phyloP scores from a whole-genome alignment of 1,140 invertebrate genomes.

The Cydia strobilella region DNA sequence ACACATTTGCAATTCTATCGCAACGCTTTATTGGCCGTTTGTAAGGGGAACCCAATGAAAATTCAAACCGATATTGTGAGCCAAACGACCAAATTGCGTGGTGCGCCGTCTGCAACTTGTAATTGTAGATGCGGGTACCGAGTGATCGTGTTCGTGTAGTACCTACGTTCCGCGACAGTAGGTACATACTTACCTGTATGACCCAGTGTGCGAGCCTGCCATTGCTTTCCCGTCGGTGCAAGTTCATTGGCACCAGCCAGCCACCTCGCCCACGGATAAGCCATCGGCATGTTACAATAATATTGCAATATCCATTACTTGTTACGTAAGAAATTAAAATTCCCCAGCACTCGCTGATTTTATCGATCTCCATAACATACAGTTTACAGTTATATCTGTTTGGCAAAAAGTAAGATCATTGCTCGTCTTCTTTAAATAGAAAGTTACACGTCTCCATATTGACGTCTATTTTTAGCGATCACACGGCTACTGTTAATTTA shows the following conservation, averaged over 20 bases:
- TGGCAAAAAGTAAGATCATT: slow-evolving; percentile 11
- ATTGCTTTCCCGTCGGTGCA: slow-evolving; percentile 65
- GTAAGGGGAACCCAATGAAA: slow-evolving; percentile 47
- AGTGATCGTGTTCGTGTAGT: slow-evolving; percentile 46
- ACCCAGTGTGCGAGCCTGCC: slow-evolving; percentile 63
- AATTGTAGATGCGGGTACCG: slow-evolving; percentile 45
- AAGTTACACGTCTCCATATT: slow-evolving; percentile 63
- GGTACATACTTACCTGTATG: slow-evolving; percentile 49
- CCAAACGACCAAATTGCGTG: slow-evolving; percentile 47
- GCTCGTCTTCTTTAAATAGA: slow-evolving; percentile 59
- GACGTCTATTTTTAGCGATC: slow-evolving; percentile 57
- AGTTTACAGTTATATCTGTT: slow-evolving; percentile 1
- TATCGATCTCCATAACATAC: not conserved
- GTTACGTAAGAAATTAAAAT: slow-evolving; percentile 20
- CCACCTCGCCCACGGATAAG: slow-evolving; percentile 49
- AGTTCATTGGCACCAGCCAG: slow-evolving; percentile 67
- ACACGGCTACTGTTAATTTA: slow-evolving; percentile 21
- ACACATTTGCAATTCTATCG: slow-evolving; percentile 55
- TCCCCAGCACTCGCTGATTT: not conserved
- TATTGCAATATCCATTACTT: not conserved
- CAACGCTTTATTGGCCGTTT: slow-evolving; percentile 50
- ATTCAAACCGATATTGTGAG: slow-evolving; percentile 49
- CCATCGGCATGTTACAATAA: slow-evolving; percentile 41
- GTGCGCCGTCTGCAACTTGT: slow-evolving; percentile 40
- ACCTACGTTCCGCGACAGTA: slow-evolving; percentile 56